Conservation (phyloP, 2,113 vertebrate species). For the Anarhynchus alexandrinus region DNA sequence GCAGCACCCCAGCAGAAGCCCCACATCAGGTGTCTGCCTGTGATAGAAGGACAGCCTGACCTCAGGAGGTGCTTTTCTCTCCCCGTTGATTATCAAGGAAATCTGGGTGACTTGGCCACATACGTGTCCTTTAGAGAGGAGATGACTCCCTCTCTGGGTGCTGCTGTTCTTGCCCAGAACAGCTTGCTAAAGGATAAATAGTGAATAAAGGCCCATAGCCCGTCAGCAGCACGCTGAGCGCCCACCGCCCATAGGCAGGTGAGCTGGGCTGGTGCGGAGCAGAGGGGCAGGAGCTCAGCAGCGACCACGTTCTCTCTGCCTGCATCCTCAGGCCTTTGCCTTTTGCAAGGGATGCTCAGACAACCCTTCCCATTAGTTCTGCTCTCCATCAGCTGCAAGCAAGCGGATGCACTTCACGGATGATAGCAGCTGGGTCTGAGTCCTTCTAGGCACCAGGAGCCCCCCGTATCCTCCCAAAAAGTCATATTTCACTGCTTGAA, state of each 20-base stretch:
- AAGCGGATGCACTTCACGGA: neutral
- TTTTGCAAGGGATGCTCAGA: neutral
- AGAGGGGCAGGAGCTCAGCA: neutral
- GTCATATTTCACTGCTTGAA: neutral
- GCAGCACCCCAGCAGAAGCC: neutral
- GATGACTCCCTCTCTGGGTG: neutral
- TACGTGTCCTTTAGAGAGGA: neutral
- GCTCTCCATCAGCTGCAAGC: neutral
- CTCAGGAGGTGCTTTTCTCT: neutral
- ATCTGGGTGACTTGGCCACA: neutral
- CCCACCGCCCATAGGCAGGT: fast-evolving
- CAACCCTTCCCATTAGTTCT: neutral
- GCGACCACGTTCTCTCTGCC: neutral
- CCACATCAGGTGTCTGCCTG: neutral
- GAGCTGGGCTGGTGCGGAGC: neutral
- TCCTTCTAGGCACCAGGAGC: neutral
- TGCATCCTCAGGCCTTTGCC: neutral
- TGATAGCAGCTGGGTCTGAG: neutral
- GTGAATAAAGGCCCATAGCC: neutral
- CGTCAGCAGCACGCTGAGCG: neutral
- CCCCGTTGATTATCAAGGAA: neutral
- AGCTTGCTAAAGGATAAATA: neutral
- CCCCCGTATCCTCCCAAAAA: neutral
- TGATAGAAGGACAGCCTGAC: neutral
- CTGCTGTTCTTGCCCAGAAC: neutral